Base-by-base conservation (phyloP, 2,888 invertebrate genomes). In the Rugalucina vietnamica region DNA sequence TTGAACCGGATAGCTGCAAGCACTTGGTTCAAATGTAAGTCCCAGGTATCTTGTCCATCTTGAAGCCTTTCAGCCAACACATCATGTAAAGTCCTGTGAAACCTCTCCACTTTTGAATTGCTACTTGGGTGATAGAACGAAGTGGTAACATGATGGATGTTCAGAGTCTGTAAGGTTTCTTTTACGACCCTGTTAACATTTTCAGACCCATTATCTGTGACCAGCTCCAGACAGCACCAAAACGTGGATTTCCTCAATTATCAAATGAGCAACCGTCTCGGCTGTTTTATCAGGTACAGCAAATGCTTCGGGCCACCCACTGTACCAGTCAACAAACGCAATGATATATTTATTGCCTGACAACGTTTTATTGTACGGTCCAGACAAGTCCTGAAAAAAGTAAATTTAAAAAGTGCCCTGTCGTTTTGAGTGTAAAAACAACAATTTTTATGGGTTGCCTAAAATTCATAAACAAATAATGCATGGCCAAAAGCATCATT, bases 1-100 rank as follows among this genome's bases (percentile, higher is more conserved):
- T 75, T 78, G 34, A 82, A 83, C 14, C 85, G 32, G 37, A 88
- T 82, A 4, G 78, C 84, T 0, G 84, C 83, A 14, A 88, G 60
- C 10, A 79, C 75, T 79, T 86, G 82, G 73, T 86, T 86, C 14
- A 88, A 70, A 75, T 70, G 70, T 0, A 86, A 8, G 72, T 89
- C 88, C 85, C 84, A 89, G 1, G 73, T 75, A 1, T 69, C 21
- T 5, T 39, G 24, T 37, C 81, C 57, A 21, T 78, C 76, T 29
- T 74, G 18, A 32, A 82, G 81, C 4, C 39, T 8, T 73, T 81
- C 82, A 0, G 80, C 32, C 8, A 85, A 1, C 21, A 80, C 43
- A 49, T 80, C 50, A 29, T 79, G 60, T 18, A 85, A 54, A 21
- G 60, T 74, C 24, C 79, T 24, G 72, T 88, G 85, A 27, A 60